phyloP scores from a whole-genome alignment of 2,888 invertebrate species.

The Nineta flava region DNA sequence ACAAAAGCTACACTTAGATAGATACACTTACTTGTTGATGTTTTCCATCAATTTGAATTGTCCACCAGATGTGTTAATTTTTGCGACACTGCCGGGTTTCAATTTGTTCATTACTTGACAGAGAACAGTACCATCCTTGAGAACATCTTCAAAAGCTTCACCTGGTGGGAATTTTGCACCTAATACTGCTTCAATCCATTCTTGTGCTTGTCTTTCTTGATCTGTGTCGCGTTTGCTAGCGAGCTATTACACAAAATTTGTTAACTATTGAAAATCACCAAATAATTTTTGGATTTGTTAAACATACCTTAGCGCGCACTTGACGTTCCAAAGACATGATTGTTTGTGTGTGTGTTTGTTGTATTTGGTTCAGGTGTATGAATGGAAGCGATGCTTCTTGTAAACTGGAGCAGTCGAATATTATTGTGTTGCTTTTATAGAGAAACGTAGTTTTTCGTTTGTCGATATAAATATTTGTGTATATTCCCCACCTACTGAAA shows the following conservation, averaged over 20 bases:
- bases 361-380: background rate
- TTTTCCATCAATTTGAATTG: slow-evolving; percentile 99
- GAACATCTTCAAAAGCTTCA: slow-evolving; percentile 70
- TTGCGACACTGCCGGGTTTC: slow-evolving; percentile 70
- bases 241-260: slow-evolving; percentile 35
- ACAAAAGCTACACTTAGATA: slow-evolving; percentile 6
- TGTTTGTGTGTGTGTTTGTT: background rate
- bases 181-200: slow-evolving; percentile 79
- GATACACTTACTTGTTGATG: slow-evolving; percentile 74
- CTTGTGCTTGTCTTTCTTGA: slow-evolving; percentile 75
- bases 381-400: background rate
- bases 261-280: background rate
- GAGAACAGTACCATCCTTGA: slow-evolving; percentile 82
- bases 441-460: no score
- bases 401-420: background rate
- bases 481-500: no score
- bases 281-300: slow-evolving; percentile 4
- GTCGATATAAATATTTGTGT: no score
- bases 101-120: slow-evolving; percentile 92
- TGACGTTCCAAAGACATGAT: slow-evolving; percentile 82
- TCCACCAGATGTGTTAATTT: slow-evolving; percentile 87
- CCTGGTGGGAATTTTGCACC: slow-evolving; percentile 77
- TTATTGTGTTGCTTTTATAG: no score
- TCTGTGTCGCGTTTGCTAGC: slow-evolving; percentile 67
- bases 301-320: slow-evolving; percentile 73